A percentile compares a stretch with the other conserved stretches of the same genome.
phyloP scores from a whole-genome alignment of 2,888 invertebrate species.

The Chironomus riparius region DNA sequence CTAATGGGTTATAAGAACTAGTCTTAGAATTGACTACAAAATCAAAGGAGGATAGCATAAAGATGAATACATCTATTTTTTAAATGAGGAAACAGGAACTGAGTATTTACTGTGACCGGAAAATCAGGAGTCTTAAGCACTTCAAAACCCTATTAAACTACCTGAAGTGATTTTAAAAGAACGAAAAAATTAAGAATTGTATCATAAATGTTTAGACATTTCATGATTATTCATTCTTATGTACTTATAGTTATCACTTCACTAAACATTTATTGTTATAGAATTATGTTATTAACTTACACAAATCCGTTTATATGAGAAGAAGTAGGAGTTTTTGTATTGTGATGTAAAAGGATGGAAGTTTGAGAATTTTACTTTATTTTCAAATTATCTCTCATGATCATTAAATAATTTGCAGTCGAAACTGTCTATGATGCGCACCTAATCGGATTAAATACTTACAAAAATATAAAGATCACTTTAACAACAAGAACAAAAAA shows the following conservation, averaged over 20 bases:
- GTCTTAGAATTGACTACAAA: too few relatives aligned
- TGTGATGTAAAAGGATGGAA: not conserved
- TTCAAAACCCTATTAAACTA: too few relatives aligned
- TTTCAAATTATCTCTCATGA: not conserved
- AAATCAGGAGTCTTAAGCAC: not conserved
- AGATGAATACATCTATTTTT: too few relatives aligned
- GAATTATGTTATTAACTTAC: not conserved
- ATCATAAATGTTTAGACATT: not conserved
- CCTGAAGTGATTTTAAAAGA: too few relatives aligned
- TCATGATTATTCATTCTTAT: not conserved
- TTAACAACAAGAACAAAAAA: not conserved
- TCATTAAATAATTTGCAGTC: not conserved
- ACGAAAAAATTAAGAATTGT: too few relatives aligned
- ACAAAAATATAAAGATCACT: not conserved
- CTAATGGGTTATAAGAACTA: too few relatives aligned
- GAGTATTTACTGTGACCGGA: not conserved
- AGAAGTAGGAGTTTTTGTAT: too few relatives aligned
- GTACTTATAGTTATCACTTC: not conserved
- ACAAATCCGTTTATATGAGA: not conserved
- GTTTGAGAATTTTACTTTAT: not conserved
- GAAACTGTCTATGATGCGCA: not conserved
- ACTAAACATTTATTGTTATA: not conserved
- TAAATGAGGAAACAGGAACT: too few relatives aligned
- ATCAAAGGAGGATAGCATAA: too few relatives aligned
- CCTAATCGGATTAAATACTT: constrained; percentile 23